These are phyloP conservation scores for Microctonus hyperodae DNA, from an alignment of 2,888 invertebrate genomes.

Conservation along the genomic window DNA sequence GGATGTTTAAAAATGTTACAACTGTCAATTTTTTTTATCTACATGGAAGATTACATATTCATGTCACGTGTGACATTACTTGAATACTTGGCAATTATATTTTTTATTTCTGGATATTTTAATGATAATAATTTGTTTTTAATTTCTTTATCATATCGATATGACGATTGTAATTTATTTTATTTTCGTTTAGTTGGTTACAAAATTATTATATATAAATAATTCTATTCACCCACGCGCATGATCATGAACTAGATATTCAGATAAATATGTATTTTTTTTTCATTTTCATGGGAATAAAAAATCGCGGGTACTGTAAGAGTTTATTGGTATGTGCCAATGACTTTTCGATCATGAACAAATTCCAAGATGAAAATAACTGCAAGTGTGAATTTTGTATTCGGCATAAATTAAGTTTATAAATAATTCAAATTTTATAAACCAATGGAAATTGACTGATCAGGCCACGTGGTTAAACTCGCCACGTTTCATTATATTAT, in stretches of 20 bases:
- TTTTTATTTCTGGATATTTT: too few species aligned
- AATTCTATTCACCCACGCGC: background rate
- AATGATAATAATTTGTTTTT: too few species aligned
- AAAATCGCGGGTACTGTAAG: background rate
- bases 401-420: background rate
- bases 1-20: background rate
- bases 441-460: background rate
- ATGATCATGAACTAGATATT: background rate
- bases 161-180: background rate
- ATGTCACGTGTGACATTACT: conserved; percentile 33
- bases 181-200: background rate
- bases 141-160: too few species aligned
- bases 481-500: background rate
- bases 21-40: background rate
- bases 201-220: background rate
- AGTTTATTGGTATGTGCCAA: background rate
- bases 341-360: background rate
- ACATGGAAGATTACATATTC: background rate
- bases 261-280: background rate
- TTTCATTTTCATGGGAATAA: background rate
- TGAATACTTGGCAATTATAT: background rate
- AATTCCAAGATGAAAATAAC: background rate
- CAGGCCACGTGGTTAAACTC: background rate
- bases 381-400: background rate
- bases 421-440: background rate